phyloP scores from a whole-genome alignment of 2,888 invertebrate species.

The Drosophila tanythrix region DNA sequence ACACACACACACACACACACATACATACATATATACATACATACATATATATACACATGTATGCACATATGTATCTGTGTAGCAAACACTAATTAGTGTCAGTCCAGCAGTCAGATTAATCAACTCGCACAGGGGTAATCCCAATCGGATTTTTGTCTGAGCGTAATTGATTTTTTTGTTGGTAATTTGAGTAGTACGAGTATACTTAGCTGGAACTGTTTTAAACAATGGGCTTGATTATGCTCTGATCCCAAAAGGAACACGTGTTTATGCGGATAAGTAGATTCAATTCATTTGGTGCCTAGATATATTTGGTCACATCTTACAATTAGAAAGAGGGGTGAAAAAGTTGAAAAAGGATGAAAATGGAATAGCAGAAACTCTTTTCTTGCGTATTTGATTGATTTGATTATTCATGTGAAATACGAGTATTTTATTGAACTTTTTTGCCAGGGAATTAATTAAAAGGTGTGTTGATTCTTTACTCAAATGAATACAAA shows the following conservation, averaged over 20 bases:
- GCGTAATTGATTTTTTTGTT: conserved; percentile 19
- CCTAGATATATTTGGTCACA: neutral
- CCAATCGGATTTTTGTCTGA: conserved; percentile 49
- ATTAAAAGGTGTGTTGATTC: neutral
- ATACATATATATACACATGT: neutral
- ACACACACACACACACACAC: neutral
- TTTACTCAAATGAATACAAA: neutral
- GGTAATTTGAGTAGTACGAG: neutral
- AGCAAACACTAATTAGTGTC: conserved; percentile 67
- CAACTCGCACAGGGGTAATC: conserved; percentile 25
- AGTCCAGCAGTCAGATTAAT: conserved; percentile 36
- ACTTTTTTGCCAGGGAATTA: neutral
- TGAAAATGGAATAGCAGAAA: neutral
- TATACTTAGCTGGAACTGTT: neutral
- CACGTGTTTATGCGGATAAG: too few relatives aligned
- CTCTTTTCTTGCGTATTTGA: neutral
- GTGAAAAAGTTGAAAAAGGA: neutral
- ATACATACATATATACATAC: neutral
- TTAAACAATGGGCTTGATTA: conserved; percentile 3
- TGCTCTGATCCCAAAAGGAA: neutral
- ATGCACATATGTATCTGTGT: neutral
- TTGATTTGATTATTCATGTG: neutral
- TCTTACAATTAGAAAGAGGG: neutral
- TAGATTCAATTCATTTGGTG: neutral
- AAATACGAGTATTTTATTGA: neutral